These are phyloP conservation scores for Gnatocerus cornutus DNA, from an alignment of 2,888 invertebrate species.

Conservation along the genomic window DNA sequence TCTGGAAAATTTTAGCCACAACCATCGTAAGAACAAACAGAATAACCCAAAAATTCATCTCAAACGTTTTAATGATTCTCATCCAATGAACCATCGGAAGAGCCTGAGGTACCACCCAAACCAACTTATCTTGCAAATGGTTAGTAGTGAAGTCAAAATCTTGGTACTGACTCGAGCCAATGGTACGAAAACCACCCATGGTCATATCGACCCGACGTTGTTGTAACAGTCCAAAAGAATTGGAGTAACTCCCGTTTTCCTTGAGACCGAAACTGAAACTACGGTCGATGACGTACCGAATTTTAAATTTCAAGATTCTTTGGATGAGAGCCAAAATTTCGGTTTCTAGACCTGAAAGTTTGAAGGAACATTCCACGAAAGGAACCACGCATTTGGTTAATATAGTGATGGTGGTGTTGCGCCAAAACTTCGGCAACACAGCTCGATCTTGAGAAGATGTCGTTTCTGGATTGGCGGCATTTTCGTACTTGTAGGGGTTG, in stretches of 20 bases:
- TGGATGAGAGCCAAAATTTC: slow-evolving; percentile 25
- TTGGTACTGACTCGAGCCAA: slow-evolving; percentile 23
- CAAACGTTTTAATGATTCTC: slow-evolving; percentile 27
- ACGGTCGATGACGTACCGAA: slow-evolving; percentile 10
- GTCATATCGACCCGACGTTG: slow-evolving; percentile 30
- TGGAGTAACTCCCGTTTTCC: slow-evolving; percentile 26
- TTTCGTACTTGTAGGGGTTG: slow-evolving; percentile 26
- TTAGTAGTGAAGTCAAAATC: slow-evolving; percentile 41
- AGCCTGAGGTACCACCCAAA: slow-evolving; percentile 43
- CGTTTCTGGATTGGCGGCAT: slow-evolving; percentile 9
- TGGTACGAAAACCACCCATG: slow-evolving; percentile 38
- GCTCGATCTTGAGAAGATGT: not conserved
- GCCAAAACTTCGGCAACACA: slow-evolving; percentile 34
- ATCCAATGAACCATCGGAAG: slow-evolving; percentile 31
- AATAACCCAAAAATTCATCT: slow-evolving; percentile 16
- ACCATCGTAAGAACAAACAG: slow-evolving; percentile 8
- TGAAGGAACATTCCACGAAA: slow-evolving; percentile 23
- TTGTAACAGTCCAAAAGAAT: slow-evolving; percentile 26
- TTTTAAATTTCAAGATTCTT: slow-evolving; percentile 20
- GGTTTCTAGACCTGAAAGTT: slow-evolving; percentile 22
- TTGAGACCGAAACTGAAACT: slow-evolving; percentile 6
- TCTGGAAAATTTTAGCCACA: slow-evolving; percentile 8
- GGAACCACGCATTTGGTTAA: slow-evolving; percentile 33
- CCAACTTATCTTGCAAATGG: slow-evolving; percentile 36
- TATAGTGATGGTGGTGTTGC: slow-evolving; percentile 18